These are phyloP conservation scores for Dromiciops gliroides DNA, from an alignment of 2,113 vertebrate genomes.

Conservation along the genomic window DNA sequence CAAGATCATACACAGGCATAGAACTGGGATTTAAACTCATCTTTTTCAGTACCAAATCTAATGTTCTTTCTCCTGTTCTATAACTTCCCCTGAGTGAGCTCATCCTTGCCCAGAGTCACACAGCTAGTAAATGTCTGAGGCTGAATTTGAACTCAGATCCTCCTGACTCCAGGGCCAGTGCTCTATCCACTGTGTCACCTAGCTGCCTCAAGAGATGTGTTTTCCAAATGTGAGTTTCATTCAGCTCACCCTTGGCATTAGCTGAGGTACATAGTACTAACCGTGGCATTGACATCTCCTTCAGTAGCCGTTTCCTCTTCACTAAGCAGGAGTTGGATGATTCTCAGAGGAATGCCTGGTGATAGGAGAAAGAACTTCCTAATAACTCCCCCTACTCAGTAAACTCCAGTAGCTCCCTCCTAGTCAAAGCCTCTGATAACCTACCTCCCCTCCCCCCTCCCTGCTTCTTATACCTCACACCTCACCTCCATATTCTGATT, in stretches of 20 bases:
- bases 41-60: background rate
- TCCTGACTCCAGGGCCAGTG: too few relatives aligned
- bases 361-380: conserved; percentile 14
- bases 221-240: background rate
- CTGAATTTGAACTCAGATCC: too few relatives aligned
- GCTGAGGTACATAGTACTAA: conserved; percentile 40
- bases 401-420: background rate
- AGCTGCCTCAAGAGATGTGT: background rate
- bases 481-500: background rate
- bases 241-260: background rate
- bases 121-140: too few relatives aligned
- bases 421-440: background rate
- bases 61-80: background rate
- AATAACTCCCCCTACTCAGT: background rate
- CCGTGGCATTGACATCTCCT: conserved; percentile 65
- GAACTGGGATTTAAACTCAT: background rate
- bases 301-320: conserved; percentile 42
- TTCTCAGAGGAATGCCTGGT: conserved; percentile 60
- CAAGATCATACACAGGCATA: too few relatives aligned
- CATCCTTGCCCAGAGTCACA: too few relatives aligned
- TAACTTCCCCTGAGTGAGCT: too few relatives aligned
- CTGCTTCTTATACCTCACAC: background rate
- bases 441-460: background rate
- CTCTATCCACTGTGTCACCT: too few relatives aligned
- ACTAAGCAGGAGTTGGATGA: conserved; percentile 40